A percentile compares a stretch with the other conserved stretches of the same genome.
Conservation (phyloP, 2,113 vertebrate genomes). For the Larimichthys crocea region DNA sequence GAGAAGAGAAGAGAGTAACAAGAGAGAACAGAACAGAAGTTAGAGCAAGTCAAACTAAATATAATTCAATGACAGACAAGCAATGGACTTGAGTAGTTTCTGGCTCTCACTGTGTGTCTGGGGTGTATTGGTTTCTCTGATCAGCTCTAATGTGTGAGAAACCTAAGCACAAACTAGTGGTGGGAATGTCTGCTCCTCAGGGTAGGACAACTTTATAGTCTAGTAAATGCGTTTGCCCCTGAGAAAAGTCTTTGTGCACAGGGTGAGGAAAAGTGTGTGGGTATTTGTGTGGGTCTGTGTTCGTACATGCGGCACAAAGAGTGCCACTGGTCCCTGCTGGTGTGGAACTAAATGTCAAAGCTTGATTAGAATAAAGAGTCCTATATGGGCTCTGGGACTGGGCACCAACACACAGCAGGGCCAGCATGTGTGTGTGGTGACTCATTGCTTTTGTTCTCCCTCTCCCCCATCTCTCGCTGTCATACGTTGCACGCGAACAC, state of each 20-base stretch:
- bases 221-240: conserved; percentile 47
- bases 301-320: conserved; percentile 13
- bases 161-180: conserved; percentile 24
- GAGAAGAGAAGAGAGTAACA: not conserved
- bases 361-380: conserved; percentile 74
- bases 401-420: conserved; percentile 25
- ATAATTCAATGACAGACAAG: conserved; percentile 7
- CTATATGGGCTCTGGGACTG: conserved; percentile 27
- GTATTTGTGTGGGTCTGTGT: conserved; percentile 17
- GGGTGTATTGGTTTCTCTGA: conserved; percentile 42
- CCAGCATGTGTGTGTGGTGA: conserved; percentile 48
- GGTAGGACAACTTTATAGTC: conserved; percentile 60
- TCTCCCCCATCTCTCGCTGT: not conserved
- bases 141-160: conserved; percentile 44
- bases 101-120: conserved; percentile 14
- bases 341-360: conserved; percentile 72
- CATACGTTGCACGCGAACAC: not conserved
- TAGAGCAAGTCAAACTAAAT: not conserved
- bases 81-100: conserved; percentile 9
- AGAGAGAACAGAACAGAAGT: not conserved
- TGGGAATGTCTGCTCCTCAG: conserved; percentile 52
- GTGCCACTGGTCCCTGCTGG: conserved; percentile 50
- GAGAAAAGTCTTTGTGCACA: conserved; percentile 28
- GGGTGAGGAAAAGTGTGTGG: conserved; percentile 45
- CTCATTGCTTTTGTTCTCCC: conserved; percentile 43